Percentiles rank a stretch among this genome's conserved stretches.
phyloP scores from a whole-genome alignment of 1,140 invertebrate genomes.

The Acromyrmex echinatior region DNA sequence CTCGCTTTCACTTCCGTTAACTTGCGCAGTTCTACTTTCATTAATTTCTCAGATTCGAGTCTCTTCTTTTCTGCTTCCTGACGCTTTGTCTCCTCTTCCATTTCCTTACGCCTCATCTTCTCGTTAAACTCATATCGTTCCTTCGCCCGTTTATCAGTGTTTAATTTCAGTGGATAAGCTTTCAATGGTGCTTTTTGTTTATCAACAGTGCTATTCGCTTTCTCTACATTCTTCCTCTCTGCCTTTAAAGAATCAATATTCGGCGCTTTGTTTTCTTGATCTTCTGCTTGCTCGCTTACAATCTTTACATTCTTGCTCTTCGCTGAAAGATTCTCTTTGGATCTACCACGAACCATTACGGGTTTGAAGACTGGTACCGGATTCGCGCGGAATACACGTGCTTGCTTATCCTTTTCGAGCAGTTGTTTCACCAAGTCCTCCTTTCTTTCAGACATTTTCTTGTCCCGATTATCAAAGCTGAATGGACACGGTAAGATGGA shows the following conservation, averaged over 20 bases:
- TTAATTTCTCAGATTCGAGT: conserved; percentile 74
- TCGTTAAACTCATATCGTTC: conserved; percentile 82
- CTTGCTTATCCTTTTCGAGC: conserved; percentile 82
- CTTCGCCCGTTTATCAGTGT: conserved; percentile 82
- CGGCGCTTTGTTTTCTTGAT: conserved; percentile 67
- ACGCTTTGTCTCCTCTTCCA: conserved; percentile 71
- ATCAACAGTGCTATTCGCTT: neutral
- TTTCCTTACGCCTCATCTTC: conserved; percentile 81
- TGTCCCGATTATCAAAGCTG: conserved; percentile 87
- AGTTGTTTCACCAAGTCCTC: conserved; percentile 87
- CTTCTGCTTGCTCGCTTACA: neutral
- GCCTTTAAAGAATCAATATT: neutral
- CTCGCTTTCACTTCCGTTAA: conserved; percentile 79
- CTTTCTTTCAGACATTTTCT: conserved; percentile 83
- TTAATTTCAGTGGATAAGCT: conserved; percentile 74
- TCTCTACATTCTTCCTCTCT: neutral
- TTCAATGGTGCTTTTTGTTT: conserved; percentile 14
- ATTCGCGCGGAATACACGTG: conserved; percentile 86
- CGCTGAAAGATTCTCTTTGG: conserved; percentile 34
- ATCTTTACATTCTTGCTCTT: neutral
- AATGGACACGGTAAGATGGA: conserved; percentile 82
- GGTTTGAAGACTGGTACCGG: conserved; percentile 84
- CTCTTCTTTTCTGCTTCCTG: conserved; percentile 73
- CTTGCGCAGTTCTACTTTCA: conserved; percentile 78
- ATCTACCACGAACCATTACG: conserved; percentile 72